These are phyloP conservation scores for Agonum fuliginosum DNA, from an alignment of 2,888 invertebrate genomes.

Conservation along the genomic window DNA sequence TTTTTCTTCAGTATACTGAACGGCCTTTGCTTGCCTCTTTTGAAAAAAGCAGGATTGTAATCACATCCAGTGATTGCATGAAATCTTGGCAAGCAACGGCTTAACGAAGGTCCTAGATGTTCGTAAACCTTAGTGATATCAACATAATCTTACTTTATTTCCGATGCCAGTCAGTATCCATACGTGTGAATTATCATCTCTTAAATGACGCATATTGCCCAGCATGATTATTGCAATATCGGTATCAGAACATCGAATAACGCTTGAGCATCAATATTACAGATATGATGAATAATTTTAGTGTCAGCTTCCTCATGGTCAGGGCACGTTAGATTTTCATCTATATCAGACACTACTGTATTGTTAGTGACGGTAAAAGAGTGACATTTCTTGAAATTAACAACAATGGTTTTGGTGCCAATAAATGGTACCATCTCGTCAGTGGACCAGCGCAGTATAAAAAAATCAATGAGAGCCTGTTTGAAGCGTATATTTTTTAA, in stretches of 20 bases:
- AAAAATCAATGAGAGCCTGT: conserved; percentile 60
- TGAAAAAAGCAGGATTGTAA: conserved; percentile 64
- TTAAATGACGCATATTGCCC: conserved; percentile 56
- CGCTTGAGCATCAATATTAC: neutral
- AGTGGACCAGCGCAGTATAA: conserved; percentile 61
- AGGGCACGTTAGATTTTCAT: conserved; percentile 53
- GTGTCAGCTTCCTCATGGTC: conserved; percentile 52
- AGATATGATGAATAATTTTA: conserved; percentile 26
- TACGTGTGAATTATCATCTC: conserved; percentile 61
- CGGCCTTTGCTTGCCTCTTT: conserved; percentile 56
- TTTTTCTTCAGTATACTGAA: neutral
- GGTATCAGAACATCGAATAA: conserved; percentile 60
- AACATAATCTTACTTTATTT: conserved; percentile 58
- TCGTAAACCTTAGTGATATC: conserved; percentile 62
- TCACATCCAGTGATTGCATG: conserved; percentile 67
- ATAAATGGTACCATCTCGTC: conserved; percentile 62
- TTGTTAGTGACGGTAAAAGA: conserved; percentile 31
- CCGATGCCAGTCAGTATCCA: conserved; percentile 63
- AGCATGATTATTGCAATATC: conserved; percentile 65
- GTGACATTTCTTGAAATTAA: conserved; percentile 59
- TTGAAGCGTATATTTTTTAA: conserved; percentile 62
- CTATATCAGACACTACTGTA: conserved; percentile 33
- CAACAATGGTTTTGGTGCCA: conserved; percentile 59
- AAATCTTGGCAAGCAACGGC: conserved; percentile 64
- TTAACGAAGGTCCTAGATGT: conserved; percentile 62